phyloP scores from a whole-genome alignment of 2,797 vertebrate species.

The Triplophysa yarkandensis region DNA sequence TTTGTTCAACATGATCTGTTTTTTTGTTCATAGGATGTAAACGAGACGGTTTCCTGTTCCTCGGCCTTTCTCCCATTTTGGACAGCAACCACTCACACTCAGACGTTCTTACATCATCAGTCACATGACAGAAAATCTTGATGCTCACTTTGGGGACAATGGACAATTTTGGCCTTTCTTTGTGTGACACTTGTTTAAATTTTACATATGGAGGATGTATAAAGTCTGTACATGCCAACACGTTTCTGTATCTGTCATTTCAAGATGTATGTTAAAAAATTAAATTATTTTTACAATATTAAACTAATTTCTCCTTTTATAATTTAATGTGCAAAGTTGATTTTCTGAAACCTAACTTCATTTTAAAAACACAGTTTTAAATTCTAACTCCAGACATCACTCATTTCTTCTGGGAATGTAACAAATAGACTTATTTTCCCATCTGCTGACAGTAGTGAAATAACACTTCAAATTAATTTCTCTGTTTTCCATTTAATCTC shows the following conservation, averaged over 20 bases:
- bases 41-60: slow-evolving; percentile 36
- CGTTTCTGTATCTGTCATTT: no score
- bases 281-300: no score
- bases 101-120: slow-evolving; percentile 57
- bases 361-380: not conserved
- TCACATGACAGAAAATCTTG: slow-evolving; percentile 44
- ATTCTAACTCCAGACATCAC: not conserved
- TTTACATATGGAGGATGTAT: not conserved
- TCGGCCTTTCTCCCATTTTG: slow-evolving; percentile 40
- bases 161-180: slow-evolving; percentile 71
- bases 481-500: not conserved
- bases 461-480: not conserved
- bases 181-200: slow-evolving; percentile 64
- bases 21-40: slow-evolving; percentile 52
- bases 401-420: not conserved
- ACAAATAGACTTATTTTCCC: no score
- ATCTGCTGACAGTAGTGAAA: not conserved
- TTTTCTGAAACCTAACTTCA: not conserved
- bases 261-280: not conserved
- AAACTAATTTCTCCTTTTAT: not conserved
- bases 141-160: slow-evolving; percentile 11
- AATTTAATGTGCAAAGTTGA: not conserved
- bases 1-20: slow-evolving; percentile 19
- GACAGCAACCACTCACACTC: slow-evolving; percentile 51
- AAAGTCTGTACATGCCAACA: no score